A percentile compares a stretch with the other conserved stretches of the same genome.
phyloP scores from a whole-genome alignment of 2,888 invertebrate genomes.

The Phlogophora meticulosa region DNA sequence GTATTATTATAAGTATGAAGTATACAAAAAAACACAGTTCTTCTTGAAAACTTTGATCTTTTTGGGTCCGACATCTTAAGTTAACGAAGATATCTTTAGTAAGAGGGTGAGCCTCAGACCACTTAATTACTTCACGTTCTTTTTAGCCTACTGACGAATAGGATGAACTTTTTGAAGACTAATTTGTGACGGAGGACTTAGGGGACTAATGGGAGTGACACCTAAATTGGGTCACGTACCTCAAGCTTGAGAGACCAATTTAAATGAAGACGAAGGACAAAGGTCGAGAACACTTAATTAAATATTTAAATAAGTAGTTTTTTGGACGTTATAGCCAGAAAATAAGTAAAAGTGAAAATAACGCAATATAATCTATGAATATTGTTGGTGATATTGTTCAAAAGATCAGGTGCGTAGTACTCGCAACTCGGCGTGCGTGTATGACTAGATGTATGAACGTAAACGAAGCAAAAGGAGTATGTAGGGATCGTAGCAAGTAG shows the following conservation, averaged over 20 bases:
- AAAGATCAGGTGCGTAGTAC: no score
- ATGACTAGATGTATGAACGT: no score
- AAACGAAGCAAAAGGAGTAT: no score
- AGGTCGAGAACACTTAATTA: no score
- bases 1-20: no score
- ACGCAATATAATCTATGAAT: no score
- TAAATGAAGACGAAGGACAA: background rate
- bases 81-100: constrained; percentile 30
- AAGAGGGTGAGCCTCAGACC: constrained; percentile 21
- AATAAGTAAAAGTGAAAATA: no score
- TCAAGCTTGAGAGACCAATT: background rate
- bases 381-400: no score
- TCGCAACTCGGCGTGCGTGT: no score
- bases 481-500: no score
- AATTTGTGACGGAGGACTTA: background rate
- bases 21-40: constrained; percentile 17
- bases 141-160: background rate
- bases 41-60: constrained; percentile 6
- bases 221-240: constrained; percentile 1
- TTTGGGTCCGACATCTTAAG: constrained; percentile 5
- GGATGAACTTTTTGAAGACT: background rate
- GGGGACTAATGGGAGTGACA: background rate
- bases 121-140: constrained; percentile 31
- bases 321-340: no score
- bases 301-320: no score